Conservation (phyloP, 1,140 invertebrate genomes). For the Pseudobourletiella spinata region DNA sequence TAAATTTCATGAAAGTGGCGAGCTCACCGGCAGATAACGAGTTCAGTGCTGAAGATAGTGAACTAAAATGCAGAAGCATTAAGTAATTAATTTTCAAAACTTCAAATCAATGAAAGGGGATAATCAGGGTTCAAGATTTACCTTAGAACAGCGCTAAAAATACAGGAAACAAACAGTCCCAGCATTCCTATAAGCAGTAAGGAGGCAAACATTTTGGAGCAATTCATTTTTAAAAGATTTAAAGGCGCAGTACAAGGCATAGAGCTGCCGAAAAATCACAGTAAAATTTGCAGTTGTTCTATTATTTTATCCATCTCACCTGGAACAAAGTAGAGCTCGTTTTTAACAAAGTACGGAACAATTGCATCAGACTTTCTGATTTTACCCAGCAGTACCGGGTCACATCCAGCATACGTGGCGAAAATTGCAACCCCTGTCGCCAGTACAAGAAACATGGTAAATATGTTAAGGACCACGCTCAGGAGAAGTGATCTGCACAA, state of each 20-base stretch:
- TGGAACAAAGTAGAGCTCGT: conserved; percentile 22
- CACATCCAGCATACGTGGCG: conserved; percentile 39
- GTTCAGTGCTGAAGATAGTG: conserved; percentile 44
- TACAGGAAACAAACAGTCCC: conserved; percentile 39
- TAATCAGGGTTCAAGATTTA: conserved; percentile 6
- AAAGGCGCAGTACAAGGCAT: background rate
- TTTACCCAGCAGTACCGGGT: conserved; percentile 36
- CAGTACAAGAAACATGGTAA: background rate
- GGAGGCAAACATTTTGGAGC: background rate
- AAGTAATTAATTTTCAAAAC: too few species aligned
- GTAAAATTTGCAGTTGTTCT: background rate
- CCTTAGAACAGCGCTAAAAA: conserved; percentile 38
- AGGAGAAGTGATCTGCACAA: conserved; percentile 27
- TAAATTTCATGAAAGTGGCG: background rate
- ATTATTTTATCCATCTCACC: conserved; percentile 11
- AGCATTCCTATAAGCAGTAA: background rate
- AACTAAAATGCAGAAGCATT: conserved; percentile 36
- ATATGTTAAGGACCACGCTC: background rate
- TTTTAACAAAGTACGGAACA: conserved; percentile 26
- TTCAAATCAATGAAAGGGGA: too few species aligned
- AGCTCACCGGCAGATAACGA: too few species aligned
- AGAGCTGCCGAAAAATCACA: background rate
- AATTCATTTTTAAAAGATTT: background rate
- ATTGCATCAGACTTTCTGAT: conserved; percentile 26
- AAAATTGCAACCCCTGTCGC: conserved; percentile 39